Conservation (phyloP, 2,797 vertebrate species). For the Hemibagrus guttatus region DNA sequence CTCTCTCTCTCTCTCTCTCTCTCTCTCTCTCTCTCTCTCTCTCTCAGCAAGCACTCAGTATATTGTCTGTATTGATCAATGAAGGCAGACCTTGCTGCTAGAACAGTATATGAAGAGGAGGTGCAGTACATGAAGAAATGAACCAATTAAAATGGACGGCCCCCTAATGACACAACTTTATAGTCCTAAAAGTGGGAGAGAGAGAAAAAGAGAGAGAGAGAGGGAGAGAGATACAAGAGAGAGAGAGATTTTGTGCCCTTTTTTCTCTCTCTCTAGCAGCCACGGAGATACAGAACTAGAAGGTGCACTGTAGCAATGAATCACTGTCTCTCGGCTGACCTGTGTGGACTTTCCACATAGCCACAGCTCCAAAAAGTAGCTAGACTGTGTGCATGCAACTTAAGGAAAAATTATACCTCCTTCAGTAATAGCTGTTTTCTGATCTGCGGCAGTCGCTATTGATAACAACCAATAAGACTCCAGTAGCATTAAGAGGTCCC, state of each 20-base stretch:
- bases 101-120: constrained; percentile 80
- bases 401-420: neutral
- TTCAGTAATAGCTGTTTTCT: constrained; percentile 26
- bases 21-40: constrained; percentile 27
- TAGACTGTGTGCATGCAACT: neutral
- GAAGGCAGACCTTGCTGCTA: constrained; percentile 83
- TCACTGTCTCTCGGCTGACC: neutral
- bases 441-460: neutral
- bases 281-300: neutral
- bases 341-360: neutral
- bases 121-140: constrained; percentile 26
- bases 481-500: constrained; percentile 14
- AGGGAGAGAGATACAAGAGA: too few species aligned
- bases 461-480: neutral
- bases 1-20: constrained; percentile 24
- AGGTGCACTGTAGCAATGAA: neutral
- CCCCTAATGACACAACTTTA: neutral
- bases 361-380: neutral
- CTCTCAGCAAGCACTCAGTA: constrained; percentile 62
- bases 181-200: neutral
- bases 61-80: constrained; percentile 85
- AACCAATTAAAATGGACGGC: neutral
- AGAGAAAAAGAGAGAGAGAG: too few species aligned
- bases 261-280: neutral
- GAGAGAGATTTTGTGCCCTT: neutral